Evolutionary conservation across 1,140 invertebrate species (phyloP).

Genomic region (Diachasma alloeum): DNA sequence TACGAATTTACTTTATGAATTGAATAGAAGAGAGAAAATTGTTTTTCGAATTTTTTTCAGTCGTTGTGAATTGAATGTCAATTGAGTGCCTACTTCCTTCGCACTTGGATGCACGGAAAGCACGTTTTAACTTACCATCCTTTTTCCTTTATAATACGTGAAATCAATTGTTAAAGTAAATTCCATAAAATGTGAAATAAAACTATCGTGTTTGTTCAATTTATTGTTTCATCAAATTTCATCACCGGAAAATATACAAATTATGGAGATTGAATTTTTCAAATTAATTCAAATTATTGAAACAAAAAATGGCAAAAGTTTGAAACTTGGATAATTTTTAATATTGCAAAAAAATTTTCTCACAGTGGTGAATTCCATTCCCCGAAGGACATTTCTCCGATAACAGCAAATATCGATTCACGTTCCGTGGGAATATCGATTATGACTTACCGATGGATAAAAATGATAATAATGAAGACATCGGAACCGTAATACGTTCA

Average conservation of each 20-base stretch:
- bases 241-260: too few relatives aligned
- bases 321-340: background rate
- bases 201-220: background rate
- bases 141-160: slow-evolving; percentile 1
- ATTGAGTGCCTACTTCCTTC: background rate
- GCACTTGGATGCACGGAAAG: background rate
- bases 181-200: background rate
- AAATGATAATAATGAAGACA: background rate
- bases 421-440: slow-evolving; percentile 3
- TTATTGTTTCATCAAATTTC: background rate
- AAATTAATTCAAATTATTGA: background rate
- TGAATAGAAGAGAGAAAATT: background rate
- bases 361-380: background rate
- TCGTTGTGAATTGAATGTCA: background rate
- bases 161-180: slow-evolving; percentile 1
- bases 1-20: background rate
- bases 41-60: background rate
- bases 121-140: background rate
- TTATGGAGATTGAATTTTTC: too few relatives aligned
- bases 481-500: background rate
- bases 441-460: background rate
- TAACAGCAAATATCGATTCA: background rate
- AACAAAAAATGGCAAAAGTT: background rate
- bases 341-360: background rate
- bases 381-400: background rate